phyloP scores from a whole-genome alignment of 1,140 invertebrate species.

The Chironomus striatipennis region DNA sequence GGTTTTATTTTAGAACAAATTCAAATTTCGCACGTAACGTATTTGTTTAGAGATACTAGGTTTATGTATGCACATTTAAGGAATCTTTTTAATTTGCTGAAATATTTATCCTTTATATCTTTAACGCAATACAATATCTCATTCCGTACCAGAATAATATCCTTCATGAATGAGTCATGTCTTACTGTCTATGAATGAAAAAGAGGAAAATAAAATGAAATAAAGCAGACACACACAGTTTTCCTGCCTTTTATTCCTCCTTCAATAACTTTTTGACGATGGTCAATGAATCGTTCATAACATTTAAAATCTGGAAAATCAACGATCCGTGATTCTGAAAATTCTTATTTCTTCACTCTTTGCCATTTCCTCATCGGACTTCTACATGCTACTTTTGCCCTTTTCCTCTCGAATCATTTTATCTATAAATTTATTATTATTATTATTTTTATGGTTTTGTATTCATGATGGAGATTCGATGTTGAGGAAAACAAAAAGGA shows the following conservation, averaged over 20 bases:
- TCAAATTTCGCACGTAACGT: too few relatives aligned
- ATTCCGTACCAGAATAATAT: too few relatives aligned
- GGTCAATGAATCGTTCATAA: conserved; percentile 16
- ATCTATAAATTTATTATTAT: background rate
- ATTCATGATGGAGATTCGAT: background rate
- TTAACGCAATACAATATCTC: too few relatives aligned
- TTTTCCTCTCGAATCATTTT: background rate
- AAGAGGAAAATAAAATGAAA: too few relatives aligned
- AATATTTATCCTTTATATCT: too few relatives aligned
- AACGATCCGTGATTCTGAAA: background rate
- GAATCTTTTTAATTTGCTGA: too few relatives aligned
- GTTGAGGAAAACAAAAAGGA: background rate
- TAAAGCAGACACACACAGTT: too few relatives aligned
- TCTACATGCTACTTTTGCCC: background rate
- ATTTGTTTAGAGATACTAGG: too few relatives aligned
- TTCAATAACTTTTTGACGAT: background rate
- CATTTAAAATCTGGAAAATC: conserved; percentile 15
- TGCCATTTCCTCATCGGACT: background rate
- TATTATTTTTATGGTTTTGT: background rate
- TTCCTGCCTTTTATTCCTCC: background rate
- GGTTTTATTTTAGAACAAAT: too few relatives aligned
- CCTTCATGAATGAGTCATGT: too few relatives aligned
- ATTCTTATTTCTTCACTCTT: background rate
- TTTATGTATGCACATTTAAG: too few relatives aligned
- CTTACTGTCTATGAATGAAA: too few relatives aligned